A percentile compares a stretch with the other conserved stretches of the same genome.
Evolutionary conservation across 2,797 vertebrate species (phyloP).

Genomic region (Sebastes trivittatus): DNA sequence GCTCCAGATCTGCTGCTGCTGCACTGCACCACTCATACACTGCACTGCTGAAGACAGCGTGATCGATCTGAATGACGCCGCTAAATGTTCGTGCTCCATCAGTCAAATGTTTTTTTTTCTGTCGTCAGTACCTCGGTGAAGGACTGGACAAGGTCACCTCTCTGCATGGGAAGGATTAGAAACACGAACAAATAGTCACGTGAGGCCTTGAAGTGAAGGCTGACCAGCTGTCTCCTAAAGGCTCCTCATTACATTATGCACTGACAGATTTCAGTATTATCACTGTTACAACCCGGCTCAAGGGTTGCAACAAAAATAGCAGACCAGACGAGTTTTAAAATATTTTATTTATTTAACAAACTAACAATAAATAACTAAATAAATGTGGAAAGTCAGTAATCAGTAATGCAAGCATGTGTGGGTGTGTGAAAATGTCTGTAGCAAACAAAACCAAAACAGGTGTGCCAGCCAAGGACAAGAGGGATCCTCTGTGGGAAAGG

Average conservation of each 20-base stretch:
- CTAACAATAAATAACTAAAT: too few relatives aligned
- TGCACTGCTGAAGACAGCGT: background rate
- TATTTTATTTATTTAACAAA: too few relatives aligned
- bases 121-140: slow-evolving; percentile 14
- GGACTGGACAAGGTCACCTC: slow-evolving; percentile 30
- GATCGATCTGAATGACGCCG: slow-evolving; percentile 16
- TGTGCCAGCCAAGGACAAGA: too few relatives aligned
- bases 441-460: too few relatives aligned
- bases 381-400: too few relatives aligned
- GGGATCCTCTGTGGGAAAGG: too few relatives aligned
- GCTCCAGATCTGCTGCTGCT: slow-evolving; percentile 5
- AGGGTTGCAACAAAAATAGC: too few relatives aligned
- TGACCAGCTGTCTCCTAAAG: background rate
- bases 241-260: background rate
- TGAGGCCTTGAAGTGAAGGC: slow-evolving; percentile 5
- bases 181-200: background rate
- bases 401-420: too few relatives aligned
- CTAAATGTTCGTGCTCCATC: slow-evolving; percentile 13
- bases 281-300: background rate
- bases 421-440: too few relatives aligned
- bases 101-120: slow-evolving; percentile 20
- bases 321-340: too few relatives aligned
- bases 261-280: background rate
- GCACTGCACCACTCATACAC: background rate
- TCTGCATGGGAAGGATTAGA: background rate